Evolutionary conservation across 2,797 vertebrate species (phyloP).

Genomic region (Coracias cyanogaster): DNA sequence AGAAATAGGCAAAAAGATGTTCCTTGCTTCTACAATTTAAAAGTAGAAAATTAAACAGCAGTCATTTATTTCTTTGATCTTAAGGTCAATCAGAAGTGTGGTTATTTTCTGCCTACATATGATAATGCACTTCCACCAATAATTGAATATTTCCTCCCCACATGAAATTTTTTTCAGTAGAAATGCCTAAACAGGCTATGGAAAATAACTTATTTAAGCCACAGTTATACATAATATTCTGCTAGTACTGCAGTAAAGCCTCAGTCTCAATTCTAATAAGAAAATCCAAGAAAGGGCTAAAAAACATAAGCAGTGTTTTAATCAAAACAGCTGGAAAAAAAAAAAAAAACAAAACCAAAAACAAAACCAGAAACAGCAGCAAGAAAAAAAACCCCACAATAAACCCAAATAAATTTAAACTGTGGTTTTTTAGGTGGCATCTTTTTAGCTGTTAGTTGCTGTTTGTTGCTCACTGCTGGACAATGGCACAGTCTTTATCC

Average conservation of each 20-base stretch:
- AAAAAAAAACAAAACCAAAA: too few species aligned
- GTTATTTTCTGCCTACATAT: not conserved
- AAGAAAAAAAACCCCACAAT: fast-evolving
- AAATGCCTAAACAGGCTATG: not conserved
- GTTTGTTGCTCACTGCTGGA: not conserved
- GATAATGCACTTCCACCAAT: not conserved
- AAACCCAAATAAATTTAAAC: not conserved
- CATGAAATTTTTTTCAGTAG: not conserved
- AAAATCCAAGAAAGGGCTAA: not conserved
- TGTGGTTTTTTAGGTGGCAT: fast-evolving
- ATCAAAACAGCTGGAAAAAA: not conserved
- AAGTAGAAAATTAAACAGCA: not conserved
- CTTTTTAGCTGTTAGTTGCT: not conserved
- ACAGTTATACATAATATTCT: not conserved
- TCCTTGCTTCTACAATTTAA: not conserved
- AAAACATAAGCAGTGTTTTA: not conserved
- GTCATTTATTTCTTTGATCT: not conserved
- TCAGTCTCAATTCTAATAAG: not conserved
- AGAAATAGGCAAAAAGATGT: not conserved
- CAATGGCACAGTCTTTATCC: not conserved
- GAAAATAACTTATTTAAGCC: not conserved
- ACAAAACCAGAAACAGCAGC: not conserved
- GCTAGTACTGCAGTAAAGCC: not conserved
- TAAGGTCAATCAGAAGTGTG: not conserved
- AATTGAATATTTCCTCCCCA: not conserved